phyloP scores from a whole-genome alignment of 2,113 vertebrate species.

The Triplophysa dalaica region DNA sequence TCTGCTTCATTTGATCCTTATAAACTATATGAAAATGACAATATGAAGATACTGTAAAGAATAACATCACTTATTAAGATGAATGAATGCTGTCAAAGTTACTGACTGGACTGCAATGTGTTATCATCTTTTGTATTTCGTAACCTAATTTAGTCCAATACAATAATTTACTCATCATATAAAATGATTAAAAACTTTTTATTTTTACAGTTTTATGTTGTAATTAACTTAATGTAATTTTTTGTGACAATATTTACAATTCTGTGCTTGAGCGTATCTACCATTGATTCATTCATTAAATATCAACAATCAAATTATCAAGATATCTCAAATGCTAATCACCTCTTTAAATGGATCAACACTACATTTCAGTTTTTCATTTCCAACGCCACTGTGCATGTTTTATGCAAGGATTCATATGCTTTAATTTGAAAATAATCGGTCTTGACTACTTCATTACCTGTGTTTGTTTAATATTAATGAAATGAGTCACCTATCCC shows the following conservation, averaged over 20 bases:
- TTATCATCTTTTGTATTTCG: too few species aligned
- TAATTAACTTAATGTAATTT: neutral
- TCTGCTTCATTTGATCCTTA: too few species aligned
- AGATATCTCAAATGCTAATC: neutral
- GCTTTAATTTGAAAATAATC: conserved; percentile 36
- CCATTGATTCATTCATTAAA: neutral
- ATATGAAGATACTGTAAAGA: too few species aligned
- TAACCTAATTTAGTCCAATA: too few species aligned
- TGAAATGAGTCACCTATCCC: conserved; percentile 15
- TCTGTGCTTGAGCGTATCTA: neutral
- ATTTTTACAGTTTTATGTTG: neutral
- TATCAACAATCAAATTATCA: neutral
- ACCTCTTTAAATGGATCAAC: neutral
- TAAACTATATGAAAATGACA: too few species aligned
- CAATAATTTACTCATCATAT: neutral
- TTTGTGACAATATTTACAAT: neutral
- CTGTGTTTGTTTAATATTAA: conserved; percentile 40
- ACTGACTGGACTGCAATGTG: too few species aligned
- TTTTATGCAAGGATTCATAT: conserved; percentile 35
- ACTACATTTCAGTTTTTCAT: neutral
- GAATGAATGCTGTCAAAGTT: neutral
- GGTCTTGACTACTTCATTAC: conserved; percentile 28
- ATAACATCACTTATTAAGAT: neutral
- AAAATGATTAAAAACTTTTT: too few species aligned
- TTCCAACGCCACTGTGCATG: conserved; percentile 1